A percentile compares a stretch with the other conserved stretches of the same genome.
phyloP scores from a whole-genome alignment of 2,113 vertebrate species.

The Polypterus bichir region DNA sequence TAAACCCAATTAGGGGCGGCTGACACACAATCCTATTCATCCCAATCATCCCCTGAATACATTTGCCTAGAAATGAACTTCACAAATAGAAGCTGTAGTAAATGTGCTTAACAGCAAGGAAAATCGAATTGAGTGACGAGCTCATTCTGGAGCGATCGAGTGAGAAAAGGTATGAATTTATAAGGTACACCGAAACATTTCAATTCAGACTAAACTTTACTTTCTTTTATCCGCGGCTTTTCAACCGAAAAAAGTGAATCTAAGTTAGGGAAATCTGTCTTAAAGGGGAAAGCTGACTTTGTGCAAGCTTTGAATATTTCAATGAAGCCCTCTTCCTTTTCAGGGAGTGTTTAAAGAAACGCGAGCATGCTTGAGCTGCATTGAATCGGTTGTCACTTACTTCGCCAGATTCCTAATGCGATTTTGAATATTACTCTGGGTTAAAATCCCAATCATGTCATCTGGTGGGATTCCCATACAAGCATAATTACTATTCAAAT shows the following conservation, averaged over 20 bases:
- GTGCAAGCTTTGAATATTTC: constrained; percentile 71
- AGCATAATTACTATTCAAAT: constrained; percentile 78
- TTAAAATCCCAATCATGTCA: constrained; percentile 74
- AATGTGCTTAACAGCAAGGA: constrained; percentile 92
- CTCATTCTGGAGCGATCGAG: constrained; percentile 73
- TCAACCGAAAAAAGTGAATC: constrained; percentile 82
- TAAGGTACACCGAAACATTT: constrained; percentile 95
- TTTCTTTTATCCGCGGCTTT: constrained; percentile 79
- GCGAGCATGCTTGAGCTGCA: constrained; percentile 47
- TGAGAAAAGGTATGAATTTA: constrained; percentile 97
- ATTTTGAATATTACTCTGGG: constrained; percentile 62
- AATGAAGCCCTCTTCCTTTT: constrained; percentile 40
- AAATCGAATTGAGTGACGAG: constrained; percentile 86
- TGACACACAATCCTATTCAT: constrained; percentile 97
- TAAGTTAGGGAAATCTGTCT: constrained; percentile 61
- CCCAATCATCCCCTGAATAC: constrained; percentile 78
- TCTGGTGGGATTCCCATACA: constrained; percentile 94
- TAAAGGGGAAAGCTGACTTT: constrained; percentile 57
- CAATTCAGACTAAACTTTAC: constrained; percentile 81
- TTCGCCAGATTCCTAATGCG: constrained; percentile 48
- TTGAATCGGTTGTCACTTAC: constrained; percentile 47
- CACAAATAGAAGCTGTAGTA: constrained; percentile 83
- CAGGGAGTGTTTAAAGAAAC: constrained; percentile 30
- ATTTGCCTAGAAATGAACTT: constrained; percentile 99
- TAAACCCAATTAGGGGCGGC: constrained; percentile 99